Conservation (phyloP, 2,888 invertebrate genomes). For the Loripinus fragilis region DNA sequence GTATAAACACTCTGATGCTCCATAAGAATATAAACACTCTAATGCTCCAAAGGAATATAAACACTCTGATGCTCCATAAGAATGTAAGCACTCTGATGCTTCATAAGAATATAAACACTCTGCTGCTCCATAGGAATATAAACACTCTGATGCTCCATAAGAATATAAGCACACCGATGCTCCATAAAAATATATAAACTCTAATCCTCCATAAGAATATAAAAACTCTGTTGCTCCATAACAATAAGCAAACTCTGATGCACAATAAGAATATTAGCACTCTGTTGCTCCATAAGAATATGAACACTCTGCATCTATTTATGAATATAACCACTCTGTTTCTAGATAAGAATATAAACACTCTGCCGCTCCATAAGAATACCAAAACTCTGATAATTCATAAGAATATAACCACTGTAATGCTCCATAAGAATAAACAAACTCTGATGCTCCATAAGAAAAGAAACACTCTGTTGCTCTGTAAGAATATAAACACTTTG, state of each 20-base stretch:
- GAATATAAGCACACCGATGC: background rate
- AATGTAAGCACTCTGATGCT: background rate
- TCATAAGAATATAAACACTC: background rate
- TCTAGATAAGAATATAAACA: background rate
- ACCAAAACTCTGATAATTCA: background rate
- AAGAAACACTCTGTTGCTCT: background rate
- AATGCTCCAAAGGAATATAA: background rate
- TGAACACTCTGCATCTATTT: background rate
- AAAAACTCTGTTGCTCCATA: background rate
- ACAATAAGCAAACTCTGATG: background rate
- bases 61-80: background rate
- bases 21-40: background rate
- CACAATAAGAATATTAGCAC: background rate
- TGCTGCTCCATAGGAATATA: background rate
- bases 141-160: background rate
- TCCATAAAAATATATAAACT: background rate
- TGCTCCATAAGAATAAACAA: background rate
- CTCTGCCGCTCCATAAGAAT: background rate
- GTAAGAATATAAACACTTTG: background rate
- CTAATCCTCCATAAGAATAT: background rate
- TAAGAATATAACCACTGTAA: background rate
- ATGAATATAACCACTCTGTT: background rate
- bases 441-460: background rate
- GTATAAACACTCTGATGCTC: background rate
- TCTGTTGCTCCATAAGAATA: background rate